These are phyloP conservation scores for Scomberomorus guttatus DNA, from an alignment of 2,797 vertebrate species.

Conservation along the genomic window DNA sequence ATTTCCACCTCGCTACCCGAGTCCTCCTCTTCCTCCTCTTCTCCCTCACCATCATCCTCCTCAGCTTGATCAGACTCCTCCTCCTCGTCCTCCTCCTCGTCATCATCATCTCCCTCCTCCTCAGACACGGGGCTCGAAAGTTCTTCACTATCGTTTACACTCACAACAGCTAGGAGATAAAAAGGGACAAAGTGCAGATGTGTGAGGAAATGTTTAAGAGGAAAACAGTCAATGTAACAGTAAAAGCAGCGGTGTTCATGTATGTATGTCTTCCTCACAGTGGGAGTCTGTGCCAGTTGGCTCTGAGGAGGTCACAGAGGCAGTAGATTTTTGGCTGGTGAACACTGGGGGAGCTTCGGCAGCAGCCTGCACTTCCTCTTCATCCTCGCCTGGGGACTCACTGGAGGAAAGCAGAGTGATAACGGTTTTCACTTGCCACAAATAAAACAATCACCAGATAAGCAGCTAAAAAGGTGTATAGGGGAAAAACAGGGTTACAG, in stretches of 20 bases:
- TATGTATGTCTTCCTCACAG: conserved; percentile 73
- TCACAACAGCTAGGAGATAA: conserved; percentile 85
- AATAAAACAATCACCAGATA: not conserved
- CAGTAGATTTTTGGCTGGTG: conserved; percentile 72
- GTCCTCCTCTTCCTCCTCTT: conserved; percentile 78
- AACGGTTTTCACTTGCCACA: conserved; percentile 3
- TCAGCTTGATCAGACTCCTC: conserved; percentile 64
- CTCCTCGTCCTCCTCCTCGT: conserved; percentile 43
- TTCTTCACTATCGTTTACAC: conserved; percentile 86
- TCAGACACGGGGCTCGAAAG: conserved; percentile 82
- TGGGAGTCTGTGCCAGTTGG: conserved; percentile 81
- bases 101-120: conserved; percentile 68
- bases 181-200: conserved; percentile 30
- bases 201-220: conserved; percentile 3
- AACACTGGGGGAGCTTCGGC: conserved; percentile 45
- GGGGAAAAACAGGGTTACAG: no score
- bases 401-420: conserved; percentile 56
- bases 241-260: not conserved
- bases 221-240: not conserved
- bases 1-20: conserved; percentile 86
- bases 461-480: not conserved
- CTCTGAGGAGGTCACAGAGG: conserved; percentile 80
- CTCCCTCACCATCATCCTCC: conserved; percentile 31
- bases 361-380: conserved; percentile 54
- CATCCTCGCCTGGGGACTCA: conserved; percentile 56